Evolutionary conservation across 2,797 vertebrate species (phyloP).

Genomic region (Avahi laniger): DNA sequence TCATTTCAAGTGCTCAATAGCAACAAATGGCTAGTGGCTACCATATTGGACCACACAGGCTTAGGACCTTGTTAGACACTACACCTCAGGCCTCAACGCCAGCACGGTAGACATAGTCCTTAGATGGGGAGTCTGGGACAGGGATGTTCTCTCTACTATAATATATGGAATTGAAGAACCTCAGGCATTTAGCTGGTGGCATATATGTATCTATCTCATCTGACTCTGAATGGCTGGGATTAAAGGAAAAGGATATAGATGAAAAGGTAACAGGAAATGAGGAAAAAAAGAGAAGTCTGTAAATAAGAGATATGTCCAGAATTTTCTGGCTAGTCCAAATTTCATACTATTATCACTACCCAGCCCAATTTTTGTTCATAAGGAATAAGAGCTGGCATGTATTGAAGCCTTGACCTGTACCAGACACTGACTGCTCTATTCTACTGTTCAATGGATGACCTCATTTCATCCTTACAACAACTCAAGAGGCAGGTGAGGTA

Average conservation of each 20-base stretch:
- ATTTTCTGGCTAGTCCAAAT: background rate
- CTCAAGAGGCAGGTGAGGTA: background rate
- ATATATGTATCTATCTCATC: background rate
- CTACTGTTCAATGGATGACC: background rate
- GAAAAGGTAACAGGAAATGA: background rate
- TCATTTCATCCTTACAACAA: background rate
- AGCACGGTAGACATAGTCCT: background rate
- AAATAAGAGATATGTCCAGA: slow-evolving; percentile 21
- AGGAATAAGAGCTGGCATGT: background rate
- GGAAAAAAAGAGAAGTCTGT: background rate
- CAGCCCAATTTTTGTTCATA: background rate
- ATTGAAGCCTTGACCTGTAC: background rate
- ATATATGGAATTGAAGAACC: background rate
- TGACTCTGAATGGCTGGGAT: background rate
- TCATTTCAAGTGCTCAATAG: background rate
- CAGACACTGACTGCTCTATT: background rate
- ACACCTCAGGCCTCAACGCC: background rate
- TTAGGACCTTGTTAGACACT: background rate
- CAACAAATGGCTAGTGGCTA: background rate
- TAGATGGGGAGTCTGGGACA: background rate
- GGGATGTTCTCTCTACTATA: background rate
- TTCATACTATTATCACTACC: background rate
- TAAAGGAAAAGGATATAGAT: background rate
- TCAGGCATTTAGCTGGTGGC: background rate
- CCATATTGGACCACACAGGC: background rate